Base-by-base conservation (phyloP, 2,888 invertebrate species). In the Elysia crispata region DNA sequence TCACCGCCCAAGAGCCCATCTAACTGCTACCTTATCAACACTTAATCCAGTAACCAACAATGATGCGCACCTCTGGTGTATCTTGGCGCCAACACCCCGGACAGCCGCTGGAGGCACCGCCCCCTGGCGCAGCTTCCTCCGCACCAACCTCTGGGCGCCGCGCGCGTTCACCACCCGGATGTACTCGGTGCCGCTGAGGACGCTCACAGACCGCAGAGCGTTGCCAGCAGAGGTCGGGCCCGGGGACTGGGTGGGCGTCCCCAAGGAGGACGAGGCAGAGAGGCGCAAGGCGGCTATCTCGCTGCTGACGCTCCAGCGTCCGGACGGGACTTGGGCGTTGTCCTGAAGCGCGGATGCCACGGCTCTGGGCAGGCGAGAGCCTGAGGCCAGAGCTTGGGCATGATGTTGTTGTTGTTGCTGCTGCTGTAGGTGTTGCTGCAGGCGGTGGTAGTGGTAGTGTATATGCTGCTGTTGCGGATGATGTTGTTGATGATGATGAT, bases 171-270 rank as follows among this genome's bases (percentile, higher is more conserved):
- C 66, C 5, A 49, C 23, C 64, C 64, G 76, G n/a, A 76, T 25
- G 76, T 76, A 76, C 64, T 76, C 76, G 15, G n/a, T 49, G 18
- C 66, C 76, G 66, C 49, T 76, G 66, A 76, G 28, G 20, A 66
- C 76, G 28, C 66, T 76, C 23, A 76, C 49, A 1, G 76, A 62
- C 1, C 76, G 64, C 64, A 60, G 64, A 11, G 41, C 41, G 5
- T 3, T 3, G 11, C 41, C 41, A 18, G 41, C 60, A 31, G 75
- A 62, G 11, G 25, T 5, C 41, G 33, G 64, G 50, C 41, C 41
- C 23, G 66, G 64, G 25, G 64, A n/a, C 23, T 31, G 13, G 41
- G 11, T 41, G 41, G 41, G 41, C 41, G 41, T 41, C 5, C 41
- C 25, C n/a, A 18, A 23, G 13, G 11, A 41, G 23, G 50, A 15